These are phyloP conservation scores for Burhinus oedicnemus DNA, from an alignment of 2,113 vertebrate genomes.

Conservation along the genomic window DNA sequence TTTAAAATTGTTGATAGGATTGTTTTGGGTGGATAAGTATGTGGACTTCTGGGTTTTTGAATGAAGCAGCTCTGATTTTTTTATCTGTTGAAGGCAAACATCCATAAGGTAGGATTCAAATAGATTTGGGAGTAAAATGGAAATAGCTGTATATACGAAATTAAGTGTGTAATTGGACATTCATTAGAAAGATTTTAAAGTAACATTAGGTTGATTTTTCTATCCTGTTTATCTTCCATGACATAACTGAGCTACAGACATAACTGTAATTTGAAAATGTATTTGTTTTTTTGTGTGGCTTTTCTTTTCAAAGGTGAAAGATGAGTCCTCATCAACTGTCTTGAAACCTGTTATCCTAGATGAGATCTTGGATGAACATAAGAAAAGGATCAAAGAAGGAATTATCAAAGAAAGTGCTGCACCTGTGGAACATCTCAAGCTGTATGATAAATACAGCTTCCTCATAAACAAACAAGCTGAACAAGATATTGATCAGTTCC, in stretches of 20 bases:
- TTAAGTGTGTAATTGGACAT: not conserved
- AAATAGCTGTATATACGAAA: not conserved
- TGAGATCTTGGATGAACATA: slow-evolving; percentile 79
- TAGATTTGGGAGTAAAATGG: not conserved
- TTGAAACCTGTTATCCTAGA: slow-evolving; percentile 83
- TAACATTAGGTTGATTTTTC: not conserved
- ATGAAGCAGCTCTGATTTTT: not conserved
- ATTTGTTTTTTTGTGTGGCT: not conserved
- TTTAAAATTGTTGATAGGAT: not conserved
- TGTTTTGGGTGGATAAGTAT: not conserved
- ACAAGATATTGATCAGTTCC: slow-evolving; percentile 78
- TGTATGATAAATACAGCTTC: slow-evolving; percentile 83
- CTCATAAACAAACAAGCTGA: slow-evolving; percentile 83
- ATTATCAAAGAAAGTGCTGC: slow-evolving; percentile 75
- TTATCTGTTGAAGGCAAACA: not conserved
- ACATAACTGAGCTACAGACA: not conserved
- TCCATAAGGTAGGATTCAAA: not conserved
- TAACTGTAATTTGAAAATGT: not conserved
- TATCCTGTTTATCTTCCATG: not conserved
- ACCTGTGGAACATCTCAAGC: slow-evolving; percentile 75
- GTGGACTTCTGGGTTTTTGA: not conserved
- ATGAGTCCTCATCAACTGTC: slow-evolving; percentile 42
- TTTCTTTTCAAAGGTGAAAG: slow-evolving; percentile 60
- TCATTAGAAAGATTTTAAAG: not conserved
- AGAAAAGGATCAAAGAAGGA: slow-evolving; percentile 74